phyloP scores from a whole-genome alignment of 2,113 vertebrate species.

The Serilophus lunatus region DNA sequence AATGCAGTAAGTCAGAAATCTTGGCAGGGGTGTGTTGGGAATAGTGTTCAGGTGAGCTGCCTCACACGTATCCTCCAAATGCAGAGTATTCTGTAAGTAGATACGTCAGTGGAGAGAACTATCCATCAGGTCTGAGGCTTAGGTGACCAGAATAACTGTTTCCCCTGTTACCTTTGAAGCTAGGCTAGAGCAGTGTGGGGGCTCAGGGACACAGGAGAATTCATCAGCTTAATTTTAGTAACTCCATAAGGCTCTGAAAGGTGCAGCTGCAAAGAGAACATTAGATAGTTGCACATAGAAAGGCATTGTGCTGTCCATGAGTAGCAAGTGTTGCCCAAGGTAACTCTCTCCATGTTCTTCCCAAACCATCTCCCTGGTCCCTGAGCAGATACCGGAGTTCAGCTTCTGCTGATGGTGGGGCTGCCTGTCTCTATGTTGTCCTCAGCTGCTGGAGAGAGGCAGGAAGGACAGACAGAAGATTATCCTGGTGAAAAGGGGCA shows the following conservation, averaged over 20 bases:
- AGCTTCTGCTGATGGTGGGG: neutral
- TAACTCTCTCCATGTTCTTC: neutral
- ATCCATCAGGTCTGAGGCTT: neutral
- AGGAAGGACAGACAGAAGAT: neutral
- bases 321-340: neutral
- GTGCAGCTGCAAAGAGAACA: neutral
- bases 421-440: neutral
- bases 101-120: neutral
- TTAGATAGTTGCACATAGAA: neutral
- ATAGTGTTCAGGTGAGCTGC: neutral
- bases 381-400: neutral
- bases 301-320: fast-evolving
- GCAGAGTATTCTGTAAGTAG: neutral
- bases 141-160: neutral
- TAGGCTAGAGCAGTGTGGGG: neutral
- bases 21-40: neutral
- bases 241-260: neutral
- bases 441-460: neutral
- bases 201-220: neutral
- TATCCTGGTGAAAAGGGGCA: neutral
- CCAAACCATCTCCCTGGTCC: fast-evolving
- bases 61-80: neutral
- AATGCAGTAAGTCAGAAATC: neutral
- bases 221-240: neutral
- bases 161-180: neutral